Base-by-base conservation (phyloP, 2,888 invertebrate species). In the Amblyjoppa proteus region DNA sequence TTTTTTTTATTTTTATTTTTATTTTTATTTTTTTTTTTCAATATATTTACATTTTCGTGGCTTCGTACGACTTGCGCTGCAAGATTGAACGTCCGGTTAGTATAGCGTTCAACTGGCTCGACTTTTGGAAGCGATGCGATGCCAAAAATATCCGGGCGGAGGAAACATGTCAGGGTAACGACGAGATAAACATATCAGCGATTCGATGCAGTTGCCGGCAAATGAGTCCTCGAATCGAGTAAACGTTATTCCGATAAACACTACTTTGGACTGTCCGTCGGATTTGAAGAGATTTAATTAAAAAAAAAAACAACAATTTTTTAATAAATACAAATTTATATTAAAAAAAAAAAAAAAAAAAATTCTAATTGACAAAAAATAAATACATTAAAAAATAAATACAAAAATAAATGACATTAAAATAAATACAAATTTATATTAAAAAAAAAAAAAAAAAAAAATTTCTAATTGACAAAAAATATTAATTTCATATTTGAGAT, bases 91-190 rank as follows among this genome's bases (percentile, higher is more conserved):
- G 58, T 76, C 79, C 70, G 79, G 79, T 68, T 51, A 28, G 58
- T 13, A 45, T 13, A 2, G 45, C 45, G 3, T 58, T 58, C 49
- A 51, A 79, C 51, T 31, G 53, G 81, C 58, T 25, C 49, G 68
- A n/a, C 79, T 16, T 16, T 58, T 31, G 45, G 74, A 77, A 80
- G 41, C 78, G 83, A 80, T 89, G 89, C 87, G 88, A 78, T 74
- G 87, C 91, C 91, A 89, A 90, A 91, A 91, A 91, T 91, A 91
- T 86, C 87, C 86, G 83, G 86, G 81, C 84, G 69, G 83, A 79
- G 77, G 87, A 89, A 90, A 90, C 89, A 86, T 88, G 90, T 91
- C 90, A 87, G 88, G 85, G 83, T 83, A 77, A 81, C 82, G 76
- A 45, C 68, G 76, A 77, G 80, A 85, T 83, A 83, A 85, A 85